Evolutionary conservation across 2,888 invertebrate species (phyloP), one percentile per base, ranked within the genome.

Genomic region (Euphydryas editha): DNA sequence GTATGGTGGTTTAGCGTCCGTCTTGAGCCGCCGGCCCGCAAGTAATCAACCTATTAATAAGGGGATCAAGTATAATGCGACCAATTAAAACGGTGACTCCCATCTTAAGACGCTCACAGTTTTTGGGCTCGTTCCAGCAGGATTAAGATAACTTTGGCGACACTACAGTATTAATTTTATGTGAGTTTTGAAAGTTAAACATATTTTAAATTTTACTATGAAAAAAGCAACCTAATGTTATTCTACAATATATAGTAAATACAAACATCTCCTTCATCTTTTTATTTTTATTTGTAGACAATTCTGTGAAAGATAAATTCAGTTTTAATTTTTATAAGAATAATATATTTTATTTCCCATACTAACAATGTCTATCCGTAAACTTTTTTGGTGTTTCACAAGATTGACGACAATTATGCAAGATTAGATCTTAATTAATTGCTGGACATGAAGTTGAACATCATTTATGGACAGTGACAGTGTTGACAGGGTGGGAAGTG

Each of bases 21-120:
- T 74, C 73, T 68, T 70, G 66, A 70, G 73, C 74, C 76, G 71
- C 74, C 82, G 83, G 82, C 84, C 89, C 87, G 84, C 87, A 84
- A 86, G 84, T 90, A 92, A 92, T 90, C 92, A 88, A 88, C 89
- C 92, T 89, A 92, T 92, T 92, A 90, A 92, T 92, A 92, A 85
- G 84, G 84, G 83, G 92, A 84, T 92, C 83, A 87, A 80, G 82
- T 81, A 81, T 91, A 92, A 92, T 90, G 77, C 92, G 83, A 82
- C 88, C 87, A 92, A 92, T 92, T 92, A 92, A 91, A 92, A 89
- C 80, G 85, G 86, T 82, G 87, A 85, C 87, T 87, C 79, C 81
- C 81, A 77, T 88, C 90, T 91, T 88, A 84, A 91, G 90, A 90
- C 87, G 82, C 84, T 77, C 86, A 81, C 89, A 90, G 90, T 90